These are phyloP conservation scores for Anguilla anguilla DNA, from an alignment of 2,797 vertebrate species.

Conservation along the genomic window DNA sequence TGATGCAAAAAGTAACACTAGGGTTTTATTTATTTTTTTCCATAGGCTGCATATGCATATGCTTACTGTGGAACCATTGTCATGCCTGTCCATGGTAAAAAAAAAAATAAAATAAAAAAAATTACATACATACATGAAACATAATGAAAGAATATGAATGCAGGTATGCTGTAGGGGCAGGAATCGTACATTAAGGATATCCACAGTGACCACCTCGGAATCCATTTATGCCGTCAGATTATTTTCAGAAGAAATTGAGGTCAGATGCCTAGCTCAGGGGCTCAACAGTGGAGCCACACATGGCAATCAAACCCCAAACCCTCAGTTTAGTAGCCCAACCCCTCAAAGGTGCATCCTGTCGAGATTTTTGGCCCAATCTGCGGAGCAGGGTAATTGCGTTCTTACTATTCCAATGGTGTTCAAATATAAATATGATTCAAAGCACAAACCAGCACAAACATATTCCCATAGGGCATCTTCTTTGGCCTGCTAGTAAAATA, in stretches of 20 bases:
- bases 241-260: neutral
- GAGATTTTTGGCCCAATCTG: neutral
- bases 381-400: neutral
- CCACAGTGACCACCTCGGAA: neutral
- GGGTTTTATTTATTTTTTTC: neutral
- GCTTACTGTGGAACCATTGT: neutral
- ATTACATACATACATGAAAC: neutral
- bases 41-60: neutral
- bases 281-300: neutral
- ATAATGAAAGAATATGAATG: neutral
- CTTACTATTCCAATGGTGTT: neutral
- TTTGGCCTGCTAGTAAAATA: neutral
- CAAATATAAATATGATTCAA: neutral
- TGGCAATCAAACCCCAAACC: neutral
- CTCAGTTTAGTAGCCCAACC: neutral
- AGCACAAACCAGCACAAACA: neutral
- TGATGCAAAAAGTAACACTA: neutral
- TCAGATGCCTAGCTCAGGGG: neutral
- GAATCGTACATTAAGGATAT: neutral
- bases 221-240: neutral
- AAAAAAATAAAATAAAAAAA: neutral
- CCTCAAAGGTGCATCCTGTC: neutral
- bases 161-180: neutral
- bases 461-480: neutral
- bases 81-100: neutral